A percentile compares a stretch with the other conserved stretches of the same genome.
Evolutionary conservation across 2,888 invertebrate genomes (phyloP).

Genomic region (Watsonalla cultraria): DNA sequence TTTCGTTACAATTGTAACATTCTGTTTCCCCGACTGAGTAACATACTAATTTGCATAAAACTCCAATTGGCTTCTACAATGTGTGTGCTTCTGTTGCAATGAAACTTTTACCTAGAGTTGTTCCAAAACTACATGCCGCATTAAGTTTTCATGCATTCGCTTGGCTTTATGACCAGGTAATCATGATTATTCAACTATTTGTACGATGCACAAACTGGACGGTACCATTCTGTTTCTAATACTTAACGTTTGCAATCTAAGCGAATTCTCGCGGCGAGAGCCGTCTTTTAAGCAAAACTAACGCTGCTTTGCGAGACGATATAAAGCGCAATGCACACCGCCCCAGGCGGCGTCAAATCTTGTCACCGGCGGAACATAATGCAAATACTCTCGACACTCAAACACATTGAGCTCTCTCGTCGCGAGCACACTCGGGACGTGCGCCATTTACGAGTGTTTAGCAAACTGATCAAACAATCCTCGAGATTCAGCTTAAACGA

Average conservation of each 20-base stretch:
- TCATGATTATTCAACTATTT: conserved; percentile 8
- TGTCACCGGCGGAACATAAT: conserved; percentile 56
- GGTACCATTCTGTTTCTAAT: too few relatives aligned
- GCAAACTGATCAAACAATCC: conserved; percentile 59
- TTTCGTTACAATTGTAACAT: neutral
- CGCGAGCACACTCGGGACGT: conserved; percentile 39
- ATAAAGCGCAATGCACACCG: conserved; percentile 33
- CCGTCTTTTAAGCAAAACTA: too few relatives aligned
- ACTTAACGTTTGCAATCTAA: too few relatives aligned
- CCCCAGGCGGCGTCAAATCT: conserved; percentile 44
- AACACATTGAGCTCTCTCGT: conserved; percentile 57
- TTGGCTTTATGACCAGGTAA: conserved; percentile 2
- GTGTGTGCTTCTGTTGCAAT: conserved; percentile 37
- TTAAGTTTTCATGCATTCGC: conserved; percentile 18
- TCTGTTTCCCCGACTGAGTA: conserved; percentile 10
- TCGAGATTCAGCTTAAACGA: conserved; percentile 38
- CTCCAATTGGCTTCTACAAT: conserved; percentile 48
- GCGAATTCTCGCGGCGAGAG: too few relatives aligned
- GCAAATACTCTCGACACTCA: conserved; percentile 61
- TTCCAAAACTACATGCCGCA: conserved; percentile 21
- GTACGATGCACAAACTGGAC: neutral
- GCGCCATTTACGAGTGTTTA: conserved; percentile 55
- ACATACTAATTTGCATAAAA: conserved; percentile 58
- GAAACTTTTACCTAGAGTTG: conserved; percentile 46
- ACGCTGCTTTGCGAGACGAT: conserved; percentile 1